phyloP scores from a whole-genome alignment of 2,797 vertebrate species.

The Poeciliopsis turneri region DNA sequence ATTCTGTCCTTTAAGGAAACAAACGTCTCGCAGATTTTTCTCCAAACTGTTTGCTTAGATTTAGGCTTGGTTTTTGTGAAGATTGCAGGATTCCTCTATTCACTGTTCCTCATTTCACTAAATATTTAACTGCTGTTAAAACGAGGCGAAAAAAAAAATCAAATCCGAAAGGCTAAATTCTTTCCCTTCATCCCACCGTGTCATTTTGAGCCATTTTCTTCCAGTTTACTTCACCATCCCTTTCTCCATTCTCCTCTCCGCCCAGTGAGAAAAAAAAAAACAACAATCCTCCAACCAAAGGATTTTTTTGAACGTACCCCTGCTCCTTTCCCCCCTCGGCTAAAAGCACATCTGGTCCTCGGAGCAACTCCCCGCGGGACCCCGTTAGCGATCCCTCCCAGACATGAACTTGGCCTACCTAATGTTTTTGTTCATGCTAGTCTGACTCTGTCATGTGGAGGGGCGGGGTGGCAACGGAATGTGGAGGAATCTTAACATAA shows the following conservation, averaged over 20 bases:
- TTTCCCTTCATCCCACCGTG: neutral
- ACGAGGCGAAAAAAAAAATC: neutral
- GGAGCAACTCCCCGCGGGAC: conserved; percentile 53
- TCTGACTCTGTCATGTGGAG: conserved; percentile 42
- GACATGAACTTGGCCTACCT: conserved; percentile 78
- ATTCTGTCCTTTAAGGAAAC: too few relatives aligned
- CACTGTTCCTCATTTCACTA: neutral
- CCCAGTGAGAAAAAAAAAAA: conserved; percentile 17
- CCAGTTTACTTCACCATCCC: neutral
- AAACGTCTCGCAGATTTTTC: neutral
- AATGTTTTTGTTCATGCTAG: conserved; percentile 78
- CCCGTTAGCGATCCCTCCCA: conserved; percentile 73
- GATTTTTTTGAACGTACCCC: conserved; percentile 33
- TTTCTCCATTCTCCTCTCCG: conserved; percentile 37
- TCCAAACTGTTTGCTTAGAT: neutral
- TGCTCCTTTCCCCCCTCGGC: conserved; percentile 20
- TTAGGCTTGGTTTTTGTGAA: neutral
- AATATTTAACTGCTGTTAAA: neutral
- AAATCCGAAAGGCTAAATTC: neutral
- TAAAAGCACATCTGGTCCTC: conserved; percentile 79
- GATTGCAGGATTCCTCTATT: neutral
- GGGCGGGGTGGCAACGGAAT: conserved; percentile 7
- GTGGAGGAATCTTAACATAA: conserved; percentile 65
- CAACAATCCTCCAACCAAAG: conserved; percentile 17
- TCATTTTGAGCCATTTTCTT: conserved; percentile 4